Conservation (phyloP, 2,888 invertebrate genomes). For the Mythimna loreyi region DNA sequence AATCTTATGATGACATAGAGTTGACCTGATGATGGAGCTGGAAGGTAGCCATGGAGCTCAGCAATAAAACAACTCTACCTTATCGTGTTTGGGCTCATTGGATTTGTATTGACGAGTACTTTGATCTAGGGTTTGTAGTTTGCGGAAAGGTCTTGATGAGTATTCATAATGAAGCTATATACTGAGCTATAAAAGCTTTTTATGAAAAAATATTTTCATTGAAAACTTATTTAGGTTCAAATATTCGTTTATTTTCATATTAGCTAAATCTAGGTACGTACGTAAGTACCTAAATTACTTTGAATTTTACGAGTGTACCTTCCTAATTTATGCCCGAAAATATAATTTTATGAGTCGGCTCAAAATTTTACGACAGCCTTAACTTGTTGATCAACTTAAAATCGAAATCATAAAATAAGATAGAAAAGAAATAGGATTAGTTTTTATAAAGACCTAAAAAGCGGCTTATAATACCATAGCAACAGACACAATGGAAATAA, state of each 20-base stretch:
- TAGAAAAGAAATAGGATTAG: not conserved
- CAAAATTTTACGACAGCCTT: conserved; percentile 30
- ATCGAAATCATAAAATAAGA: conserved; percentile 12
- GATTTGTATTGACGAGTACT: too few relatives aligned
- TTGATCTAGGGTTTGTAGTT: too few relatives aligned
- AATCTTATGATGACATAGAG: too few relatives aligned
- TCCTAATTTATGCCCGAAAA: conserved; percentile 15
- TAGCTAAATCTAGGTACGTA: not conserved
- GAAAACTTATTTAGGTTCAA: not conserved
- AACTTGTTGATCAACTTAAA: conserved; percentile 20
- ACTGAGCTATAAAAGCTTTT: too few relatives aligned
- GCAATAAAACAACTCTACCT: too few relatives aligned
- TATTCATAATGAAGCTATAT: too few relatives aligned
- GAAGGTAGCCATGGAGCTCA: too few relatives aligned
- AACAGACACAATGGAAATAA: not conserved
- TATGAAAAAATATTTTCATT: too few relatives aligned
- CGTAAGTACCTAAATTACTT: not conserved
- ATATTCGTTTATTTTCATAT: not conserved
- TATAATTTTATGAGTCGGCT: conserved; percentile 4
- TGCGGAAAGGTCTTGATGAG: too few relatives aligned
- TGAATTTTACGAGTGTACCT: conserved; percentile 25
- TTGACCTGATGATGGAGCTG: too few relatives aligned
- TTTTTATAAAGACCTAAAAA: not conserved
- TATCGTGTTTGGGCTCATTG: too few relatives aligned
- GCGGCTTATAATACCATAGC: not conserved